A percentile compares a stretch with the other conserved stretches of the same genome.
These are phyloP conservation scores for Macquaria australasica DNA, from an alignment of 2,113 vertebrate species.

Conservation along the genomic window DNA sequence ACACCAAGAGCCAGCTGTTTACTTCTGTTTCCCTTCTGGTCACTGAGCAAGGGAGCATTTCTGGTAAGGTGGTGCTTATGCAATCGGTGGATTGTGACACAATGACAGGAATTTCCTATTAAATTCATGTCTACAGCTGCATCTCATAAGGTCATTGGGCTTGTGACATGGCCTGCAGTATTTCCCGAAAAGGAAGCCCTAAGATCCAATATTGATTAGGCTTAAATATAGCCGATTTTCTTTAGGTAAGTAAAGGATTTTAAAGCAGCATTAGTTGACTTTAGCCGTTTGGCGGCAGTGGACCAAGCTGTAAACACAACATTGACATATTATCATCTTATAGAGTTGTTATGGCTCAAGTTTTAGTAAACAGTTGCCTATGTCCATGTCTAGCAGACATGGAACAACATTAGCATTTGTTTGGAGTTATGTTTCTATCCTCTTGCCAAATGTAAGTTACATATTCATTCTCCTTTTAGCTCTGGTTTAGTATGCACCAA, in stretches of 20 bases:
- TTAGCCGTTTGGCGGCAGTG: neutral
- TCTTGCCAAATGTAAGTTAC: neutral
- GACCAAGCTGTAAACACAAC: neutral
- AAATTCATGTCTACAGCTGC: slow-evolving; percentile 15
- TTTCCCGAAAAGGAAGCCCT: slow-evolving; percentile 40
- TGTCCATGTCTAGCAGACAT: neutral
- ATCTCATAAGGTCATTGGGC: neutral
- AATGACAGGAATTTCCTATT: slow-evolving; percentile 58
- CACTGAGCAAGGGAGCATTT: slow-evolving; percentile 59
- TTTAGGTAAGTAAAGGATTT: neutral
- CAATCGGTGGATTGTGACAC: slow-evolving; percentile 54
- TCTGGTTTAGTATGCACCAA: neutral
- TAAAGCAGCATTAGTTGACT: neutral
- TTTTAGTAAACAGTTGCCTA: neutral
- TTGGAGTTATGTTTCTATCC: neutral
- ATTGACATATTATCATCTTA: neutral
- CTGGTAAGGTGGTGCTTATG: slow-evolving; percentile 64
- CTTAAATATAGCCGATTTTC: neutral
- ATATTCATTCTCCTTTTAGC: neutral
- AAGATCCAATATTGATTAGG: neutral
- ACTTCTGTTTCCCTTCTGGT: slow-evolving; percentile 72
- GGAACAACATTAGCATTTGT: neutral
- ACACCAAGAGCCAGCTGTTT: slow-evolving; percentile 40
- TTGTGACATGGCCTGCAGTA: slow-evolving; percentile 8
- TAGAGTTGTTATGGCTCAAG: neutral